Evolutionary conservation across 2,113 vertebrate genomes (phyloP), one percentile per base, ranked within the genome.

Genomic region (Mugil cephalus): DNA sequence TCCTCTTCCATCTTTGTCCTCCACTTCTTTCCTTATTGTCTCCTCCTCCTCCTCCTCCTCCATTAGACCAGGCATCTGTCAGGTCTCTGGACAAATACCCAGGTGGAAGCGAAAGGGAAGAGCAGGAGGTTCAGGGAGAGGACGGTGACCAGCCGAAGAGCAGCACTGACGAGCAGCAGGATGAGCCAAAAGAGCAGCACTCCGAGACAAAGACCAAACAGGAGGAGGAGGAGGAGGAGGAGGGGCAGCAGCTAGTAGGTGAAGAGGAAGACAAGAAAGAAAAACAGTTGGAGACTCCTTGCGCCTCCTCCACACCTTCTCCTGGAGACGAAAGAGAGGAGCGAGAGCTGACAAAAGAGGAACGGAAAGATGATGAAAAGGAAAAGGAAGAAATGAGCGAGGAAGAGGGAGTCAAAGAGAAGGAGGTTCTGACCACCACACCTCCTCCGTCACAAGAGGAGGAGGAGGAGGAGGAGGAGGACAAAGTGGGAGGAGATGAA

Each of bases 81-180:
- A 30, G 24, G 24, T 6, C 10, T 67, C 9, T 53, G 54, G 10
- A 24, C 12, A 66, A 66, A 35, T 12, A 38, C 6, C 18, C 39
- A 39, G 53, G 61, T 15, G 47, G 39, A 55, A n/a, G 42, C 4
- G 7, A 10, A 69, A 50, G 8, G 7, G 19, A 10, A 69, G 50
- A 11, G 7, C 15, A 40, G 46, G 21, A 65, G 61, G 62, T 68
- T 18, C 38, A 60, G 46, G 21, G 45, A 30, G 46, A 35, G 30
- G 43, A 15, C 24, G 43, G 10, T 38, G 34, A 30, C 14, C 24
- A 30, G 24, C 24, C 5, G 24, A 30, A 5, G 24, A 30, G 24
- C 24, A 30, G 24, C 24, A 30, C 24, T 30, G 24, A 30, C 24
- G 53, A 58, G 34, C 42, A 48, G 24, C 51, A 47, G 45, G 39